Evolutionary conservation across 1,140 invertebrate species (phyloP).

Genomic region (Drosophila ficusphila): DNA sequence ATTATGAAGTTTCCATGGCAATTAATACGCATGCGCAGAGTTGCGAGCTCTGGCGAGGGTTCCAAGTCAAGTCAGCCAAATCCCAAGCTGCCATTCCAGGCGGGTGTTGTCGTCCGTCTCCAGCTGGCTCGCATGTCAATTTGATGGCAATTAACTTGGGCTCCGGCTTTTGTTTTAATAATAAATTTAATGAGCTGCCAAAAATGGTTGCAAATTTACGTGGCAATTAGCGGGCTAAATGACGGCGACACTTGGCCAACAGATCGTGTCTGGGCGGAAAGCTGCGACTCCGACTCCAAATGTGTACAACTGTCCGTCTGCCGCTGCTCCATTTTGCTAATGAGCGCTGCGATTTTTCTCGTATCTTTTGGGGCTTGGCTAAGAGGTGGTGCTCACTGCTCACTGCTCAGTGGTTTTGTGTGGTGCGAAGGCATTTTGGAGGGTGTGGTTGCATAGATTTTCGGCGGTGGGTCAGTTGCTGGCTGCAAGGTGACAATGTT

Average conservation of each 20-base stretch:
- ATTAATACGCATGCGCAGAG: constrained; percentile 76
- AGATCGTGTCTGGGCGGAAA: constrained; percentile 54
- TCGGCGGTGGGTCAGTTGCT: constrained; percentile 10
- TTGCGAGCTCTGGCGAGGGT: not conserved
- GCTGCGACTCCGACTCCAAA: constrained; percentile 5
- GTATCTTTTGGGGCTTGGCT: constrained; percentile 51
- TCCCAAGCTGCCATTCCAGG: constrained; percentile 43
- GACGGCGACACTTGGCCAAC: constrained; percentile 73
- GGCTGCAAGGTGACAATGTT: constrained; percentile 21
- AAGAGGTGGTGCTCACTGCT: constrained; percentile 9
- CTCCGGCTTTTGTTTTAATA: constrained; percentile 70
- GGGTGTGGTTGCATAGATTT: constrained; percentile 39
- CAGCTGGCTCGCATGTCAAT: constrained; percentile 67
- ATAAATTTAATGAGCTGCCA: constrained; percentile 83
- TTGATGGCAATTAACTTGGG: constrained; percentile 77
- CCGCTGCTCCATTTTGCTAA: constrained; percentile 66
- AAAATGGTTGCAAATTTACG: constrained; percentile 83
- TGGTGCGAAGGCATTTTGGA: constrained; percentile 25
- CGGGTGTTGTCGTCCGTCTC: constrained; percentile 70
- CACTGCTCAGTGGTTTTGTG: not conserved
- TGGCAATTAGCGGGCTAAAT: constrained; percentile 75
- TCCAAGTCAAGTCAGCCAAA: not conserved
- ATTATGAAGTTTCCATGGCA: constrained; percentile 80
- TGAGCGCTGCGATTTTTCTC: constrained; percentile 54
- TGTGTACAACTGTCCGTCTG: constrained; percentile 31